These are phyloP conservation scores for Aulostomus chinensis DNA, from an alignment of 2,797 vertebrate species.

Conservation along the genomic window DNA sequence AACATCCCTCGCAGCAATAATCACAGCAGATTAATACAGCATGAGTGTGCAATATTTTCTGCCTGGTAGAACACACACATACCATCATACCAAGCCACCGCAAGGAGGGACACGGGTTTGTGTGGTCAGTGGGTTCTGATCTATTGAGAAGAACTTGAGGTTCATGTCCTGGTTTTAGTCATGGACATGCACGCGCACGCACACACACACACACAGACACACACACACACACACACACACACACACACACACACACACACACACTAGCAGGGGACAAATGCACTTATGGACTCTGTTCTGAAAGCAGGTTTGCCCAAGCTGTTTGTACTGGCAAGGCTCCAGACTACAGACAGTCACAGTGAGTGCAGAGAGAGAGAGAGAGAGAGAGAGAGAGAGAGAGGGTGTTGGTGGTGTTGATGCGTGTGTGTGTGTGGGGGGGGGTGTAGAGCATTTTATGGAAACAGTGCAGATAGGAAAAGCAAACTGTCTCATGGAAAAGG, in stretches of 20 bases:
- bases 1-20: too few species aligned
- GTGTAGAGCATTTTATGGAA: constrained; percentile 25
- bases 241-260: constrained; percentile 1
- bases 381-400: too few species aligned
- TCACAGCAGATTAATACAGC: too few species aligned
- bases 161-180: constrained; percentile 35
- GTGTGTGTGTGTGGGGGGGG: too few species aligned
- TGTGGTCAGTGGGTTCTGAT: constrained; percentile 8
- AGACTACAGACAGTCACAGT: constrained; percentile 43
- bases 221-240: neutral
- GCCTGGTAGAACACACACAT: too few species aligned
- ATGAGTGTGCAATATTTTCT: too few species aligned
- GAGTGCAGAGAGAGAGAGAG: constrained; percentile 15
- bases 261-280: constrained; percentile 27
- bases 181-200: constrained; percentile 3
- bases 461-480: constrained; percentile 44
- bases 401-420: too few species aligned
- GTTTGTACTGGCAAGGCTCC: constrained; percentile 65
- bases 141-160: constrained; percentile 12
- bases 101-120: neutral
- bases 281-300: constrained; percentile 43
- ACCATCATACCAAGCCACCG: too few species aligned
- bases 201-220: neutral
- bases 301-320: constrained; percentile 71
- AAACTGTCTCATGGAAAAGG: constrained; percentile 32